Conservation (phyloP, 2,113 vertebrate genomes). For the Sminthopsis crassicaudata region DNA sequence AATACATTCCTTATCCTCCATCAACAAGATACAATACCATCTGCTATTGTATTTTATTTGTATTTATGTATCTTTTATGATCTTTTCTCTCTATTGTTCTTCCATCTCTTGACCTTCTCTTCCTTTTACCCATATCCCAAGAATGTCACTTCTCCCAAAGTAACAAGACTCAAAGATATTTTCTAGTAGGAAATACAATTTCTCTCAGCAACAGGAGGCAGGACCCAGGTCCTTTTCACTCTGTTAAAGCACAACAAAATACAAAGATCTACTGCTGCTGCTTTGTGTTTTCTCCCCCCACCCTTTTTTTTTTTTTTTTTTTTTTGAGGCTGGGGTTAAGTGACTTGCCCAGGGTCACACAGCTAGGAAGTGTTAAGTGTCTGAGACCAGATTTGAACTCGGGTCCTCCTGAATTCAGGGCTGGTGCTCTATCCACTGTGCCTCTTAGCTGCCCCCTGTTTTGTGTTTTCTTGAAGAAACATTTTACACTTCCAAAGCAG, state of each 20-base stretch:
- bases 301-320: too few species aligned
- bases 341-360: too few species aligned
- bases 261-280: neutral
- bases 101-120: neutral
- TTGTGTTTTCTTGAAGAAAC: neutral
- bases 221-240: neutral
- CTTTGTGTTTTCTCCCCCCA: neutral
- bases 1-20: neutral
- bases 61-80: neutral
- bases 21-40: neutral
- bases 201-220: neutral
- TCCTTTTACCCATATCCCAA: neutral
- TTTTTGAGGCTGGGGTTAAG: too few species aligned
- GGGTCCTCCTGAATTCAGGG: too few species aligned
- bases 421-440: too few species aligned
- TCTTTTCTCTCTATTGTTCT: neutral
- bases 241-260: neutral
- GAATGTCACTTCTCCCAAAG: neutral
- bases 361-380: too few species aligned
- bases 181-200: neutral
- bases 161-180: neutral
- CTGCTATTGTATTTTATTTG: neutral
- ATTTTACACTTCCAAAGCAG: neutral
- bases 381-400: too few species aligned
- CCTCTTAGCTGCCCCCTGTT: too few species aligned